phyloP scores from a whole-genome alignment of 37 sponge, comb jelly and placozoan species.

The Haliclona indistincta region DNA sequence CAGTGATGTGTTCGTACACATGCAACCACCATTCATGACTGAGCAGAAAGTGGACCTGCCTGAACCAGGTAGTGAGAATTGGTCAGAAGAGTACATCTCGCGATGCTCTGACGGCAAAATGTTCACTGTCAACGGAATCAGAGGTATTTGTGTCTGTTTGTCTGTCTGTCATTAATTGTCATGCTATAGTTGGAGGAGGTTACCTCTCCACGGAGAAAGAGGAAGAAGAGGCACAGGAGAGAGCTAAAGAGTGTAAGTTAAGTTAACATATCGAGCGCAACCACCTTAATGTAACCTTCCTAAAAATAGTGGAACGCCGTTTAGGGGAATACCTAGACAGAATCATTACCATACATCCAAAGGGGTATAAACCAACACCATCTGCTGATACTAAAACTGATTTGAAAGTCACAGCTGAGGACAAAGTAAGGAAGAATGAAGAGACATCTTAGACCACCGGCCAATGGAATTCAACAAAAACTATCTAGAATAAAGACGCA shows the following conservation, averaged over 20 bases:
- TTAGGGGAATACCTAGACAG: conserved; percentile 8
- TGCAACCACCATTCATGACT: conserved; percentile 58
- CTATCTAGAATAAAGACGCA: too few relatives aligned
- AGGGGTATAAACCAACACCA: not conserved
- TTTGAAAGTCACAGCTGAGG: not conserved
- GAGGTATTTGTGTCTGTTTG: conserved; percentile 42
- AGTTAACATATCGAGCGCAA: not conserved
- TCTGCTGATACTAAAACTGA: not conserved
- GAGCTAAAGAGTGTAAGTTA: conserved; percentile 49
- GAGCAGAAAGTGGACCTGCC: conserved; percentile 48
- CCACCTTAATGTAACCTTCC: not conserved
- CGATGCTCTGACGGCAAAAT: conserved; percentile 27
- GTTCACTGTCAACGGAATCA: conserved; percentile 42
- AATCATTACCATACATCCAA: conserved; percentile 7
- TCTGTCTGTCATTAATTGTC: not conserved
- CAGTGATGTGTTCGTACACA: conserved; percentile 34
- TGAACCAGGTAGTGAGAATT: conserved; percentile 20
- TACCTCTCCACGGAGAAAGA: conserved; percentile 73
- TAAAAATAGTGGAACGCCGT: conserved; percentile 16
- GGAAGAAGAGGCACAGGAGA: conserved; percentile 36
- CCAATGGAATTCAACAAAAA: too few relatives aligned
- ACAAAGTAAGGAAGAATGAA: not conserved
- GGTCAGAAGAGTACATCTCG: conserved; percentile 70
- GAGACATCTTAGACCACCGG: too few relatives aligned
- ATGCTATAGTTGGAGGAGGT: conserved; percentile 65